Evolutionary conservation across 2,113 vertebrate genomes (phyloP).

Genomic region (Junco hyemalis): DNA sequence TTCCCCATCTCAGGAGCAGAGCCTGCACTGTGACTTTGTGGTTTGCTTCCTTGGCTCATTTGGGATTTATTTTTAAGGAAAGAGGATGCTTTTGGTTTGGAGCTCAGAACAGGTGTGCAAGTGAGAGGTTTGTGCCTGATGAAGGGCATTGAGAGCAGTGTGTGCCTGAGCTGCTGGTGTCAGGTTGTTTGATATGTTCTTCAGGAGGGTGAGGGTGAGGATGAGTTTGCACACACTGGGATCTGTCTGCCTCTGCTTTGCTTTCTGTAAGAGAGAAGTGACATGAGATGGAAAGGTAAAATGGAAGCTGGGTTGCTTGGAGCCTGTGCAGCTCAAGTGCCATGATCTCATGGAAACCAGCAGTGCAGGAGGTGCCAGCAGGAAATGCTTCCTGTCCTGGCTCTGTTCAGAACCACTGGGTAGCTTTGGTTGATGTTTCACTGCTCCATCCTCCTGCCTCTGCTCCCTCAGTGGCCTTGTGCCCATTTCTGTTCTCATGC

Average conservation of each 20-base stretch:
- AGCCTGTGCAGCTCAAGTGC: background rate
- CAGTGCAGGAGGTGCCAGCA: background rate
- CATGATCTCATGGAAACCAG: background rate
- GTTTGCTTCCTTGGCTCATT: background rate
- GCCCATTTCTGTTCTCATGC: background rate
- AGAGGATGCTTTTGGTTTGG: background rate
- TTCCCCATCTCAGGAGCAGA: background rate
- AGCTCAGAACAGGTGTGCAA: background rate
- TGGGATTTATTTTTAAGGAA: background rate
- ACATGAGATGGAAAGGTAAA: background rate
- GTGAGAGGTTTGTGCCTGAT: background rate
- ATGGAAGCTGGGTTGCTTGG: background rate
- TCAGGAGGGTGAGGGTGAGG: background rate
- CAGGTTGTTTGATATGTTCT: background rate
- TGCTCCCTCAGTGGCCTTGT: background rate
- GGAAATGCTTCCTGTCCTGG: background rate
- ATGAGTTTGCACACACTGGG: background rate
- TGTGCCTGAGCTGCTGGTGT: background rate
- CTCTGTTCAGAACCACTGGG: background rate
- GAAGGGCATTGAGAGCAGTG: background rate
- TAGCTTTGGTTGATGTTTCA: rapidly evolving
- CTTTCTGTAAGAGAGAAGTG: background rate
- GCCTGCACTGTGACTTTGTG: background rate
- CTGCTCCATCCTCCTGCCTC: background rate
- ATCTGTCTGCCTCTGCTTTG: background rate